Percentiles rank a stretch among this genome's conserved stretches.
Evolutionary conservation across 2,888 invertebrate species (phyloP).

Genomic region (Ormyrus nitidulus): DNA sequence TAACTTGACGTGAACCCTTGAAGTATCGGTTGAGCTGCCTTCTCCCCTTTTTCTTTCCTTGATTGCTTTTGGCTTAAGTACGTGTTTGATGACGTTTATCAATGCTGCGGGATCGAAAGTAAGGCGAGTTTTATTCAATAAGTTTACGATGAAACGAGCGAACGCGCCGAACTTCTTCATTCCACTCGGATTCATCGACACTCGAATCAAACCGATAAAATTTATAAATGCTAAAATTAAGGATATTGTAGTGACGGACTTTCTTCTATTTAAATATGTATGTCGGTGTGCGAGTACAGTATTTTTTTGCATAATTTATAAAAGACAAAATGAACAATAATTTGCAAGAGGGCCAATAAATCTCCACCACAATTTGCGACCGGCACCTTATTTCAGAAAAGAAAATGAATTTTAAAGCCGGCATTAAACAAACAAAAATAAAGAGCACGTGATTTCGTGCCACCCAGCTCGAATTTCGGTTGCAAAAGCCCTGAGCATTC

Average conservation of each 20-base stretch:
- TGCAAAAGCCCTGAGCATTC: slow-evolving; percentile 6
- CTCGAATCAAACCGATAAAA: too few relatives aligned
- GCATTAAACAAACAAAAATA: too few relatives aligned
- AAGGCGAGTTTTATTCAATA: slow-evolving; percentile 49
- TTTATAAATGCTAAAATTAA: too few relatives aligned
- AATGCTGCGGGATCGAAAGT: not conserved
- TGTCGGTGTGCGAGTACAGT: too few relatives aligned
- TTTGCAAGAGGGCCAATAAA: too few relatives aligned
- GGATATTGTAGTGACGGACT: too few relatives aligned
- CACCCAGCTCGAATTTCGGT: slow-evolving; percentile 52
- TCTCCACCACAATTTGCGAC: too few relatives aligned
- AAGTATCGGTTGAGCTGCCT: not conserved
- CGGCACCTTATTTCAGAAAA: too few relatives aligned
- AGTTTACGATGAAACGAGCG: slow-evolving; percentile 24
- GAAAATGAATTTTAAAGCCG: too few relatives aligned
- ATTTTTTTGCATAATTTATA: too few relatives aligned
- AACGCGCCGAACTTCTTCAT: not conserved
- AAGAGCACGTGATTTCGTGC: not conserved
- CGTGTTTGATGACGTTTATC: slow-evolving; percentile 45
- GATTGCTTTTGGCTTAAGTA: slow-evolving; percentile 50
- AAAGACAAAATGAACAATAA: too few relatives aligned
- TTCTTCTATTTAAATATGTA: too few relatives aligned
- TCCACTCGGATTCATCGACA: not conserved
- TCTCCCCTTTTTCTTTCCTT: not conserved
- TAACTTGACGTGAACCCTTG: not conserved